Evolutionary conservation across 2,113 vertebrate genomes (phyloP).

Genomic region (Hystrix cristata): DNA sequence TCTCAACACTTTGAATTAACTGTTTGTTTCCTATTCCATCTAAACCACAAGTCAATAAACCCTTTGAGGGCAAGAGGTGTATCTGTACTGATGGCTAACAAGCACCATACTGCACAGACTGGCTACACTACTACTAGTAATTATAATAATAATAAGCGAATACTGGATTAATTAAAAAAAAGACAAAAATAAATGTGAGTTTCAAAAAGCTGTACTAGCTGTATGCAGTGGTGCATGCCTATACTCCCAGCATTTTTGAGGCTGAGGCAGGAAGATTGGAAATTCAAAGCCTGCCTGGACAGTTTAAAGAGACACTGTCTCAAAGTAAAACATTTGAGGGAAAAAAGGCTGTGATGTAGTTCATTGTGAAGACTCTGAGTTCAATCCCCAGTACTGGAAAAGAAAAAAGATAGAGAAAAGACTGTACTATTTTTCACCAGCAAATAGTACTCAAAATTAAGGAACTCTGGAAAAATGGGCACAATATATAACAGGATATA

Average conservation of each 20-base stretch:
- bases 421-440: neutral
- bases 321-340: neutral
- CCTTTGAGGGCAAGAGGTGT: neutral
- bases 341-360: neutral
- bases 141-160: neutral
- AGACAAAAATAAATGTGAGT: neutral
- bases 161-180: neutral
- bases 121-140: neutral
- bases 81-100: neutral
- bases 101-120: neutral
- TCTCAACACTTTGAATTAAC: conserved; percentile 38
- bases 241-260: neutral
- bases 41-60: neutral
- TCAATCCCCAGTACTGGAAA: neutral
- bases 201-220: neutral
- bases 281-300: neutral
- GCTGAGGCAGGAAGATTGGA: neutral
- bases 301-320: neutral
- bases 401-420: neutral
- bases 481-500: neutral
- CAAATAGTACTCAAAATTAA: neutral
- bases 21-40: conserved; percentile 19
- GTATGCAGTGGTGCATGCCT: neutral
- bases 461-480: neutral
- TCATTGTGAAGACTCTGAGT: neutral